Evolutionary conservation across 2,797 vertebrate genomes (phyloP), one percentile per base, ranked within the genome.

Genomic region (Mallotus villosus): DNA sequence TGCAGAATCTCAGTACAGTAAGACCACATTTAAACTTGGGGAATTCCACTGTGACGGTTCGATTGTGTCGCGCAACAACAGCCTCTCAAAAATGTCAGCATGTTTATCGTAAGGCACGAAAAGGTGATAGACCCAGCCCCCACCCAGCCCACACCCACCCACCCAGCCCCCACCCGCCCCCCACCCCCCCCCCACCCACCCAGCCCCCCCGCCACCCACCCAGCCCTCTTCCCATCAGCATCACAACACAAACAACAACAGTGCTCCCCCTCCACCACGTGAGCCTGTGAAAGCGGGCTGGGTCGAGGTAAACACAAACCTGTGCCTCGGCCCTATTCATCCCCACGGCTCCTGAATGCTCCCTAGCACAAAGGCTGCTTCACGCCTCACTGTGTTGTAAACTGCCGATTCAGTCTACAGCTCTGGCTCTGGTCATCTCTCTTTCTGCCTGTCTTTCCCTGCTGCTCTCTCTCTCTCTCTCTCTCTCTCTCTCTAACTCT

Each of bases 301-400:
- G 41, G 21, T 78, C 78, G 82, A 78, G 72, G 78, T 85, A 77
- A 81, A 89, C 82, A 85, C 85, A 90, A 87, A 81, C 83, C 86
- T 86, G 82, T 80, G 80, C 58, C 5, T 87, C 73, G 74, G 19
- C 82, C 82, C 86, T 71, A 76, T 84, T 86, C 82, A 84, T 70
- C 29, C 74, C 27, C 69, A 71, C 1, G 74, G 76, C 68, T 62
- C 70, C 78, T 80, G 80, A 90, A 91, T 85, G 83, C 81, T 67
- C 67, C 71, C 12, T 76, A 69, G 82, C 84, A 92, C 87, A 91
- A 89, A 86, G 83, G 79, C 67, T 12, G 71, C 77, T 87, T 89
- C 87, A 90, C 74, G 84, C 88, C 82, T 89, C 81, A 64, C 79
- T 85, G 87, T 78, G 79, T 82, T 88, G 84, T 74, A 88, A 88